These are phyloP conservation scores for Harlomillsia oculata DNA, from an alignment of 1,140 invertebrate species.

Conservation along the genomic window DNA sequence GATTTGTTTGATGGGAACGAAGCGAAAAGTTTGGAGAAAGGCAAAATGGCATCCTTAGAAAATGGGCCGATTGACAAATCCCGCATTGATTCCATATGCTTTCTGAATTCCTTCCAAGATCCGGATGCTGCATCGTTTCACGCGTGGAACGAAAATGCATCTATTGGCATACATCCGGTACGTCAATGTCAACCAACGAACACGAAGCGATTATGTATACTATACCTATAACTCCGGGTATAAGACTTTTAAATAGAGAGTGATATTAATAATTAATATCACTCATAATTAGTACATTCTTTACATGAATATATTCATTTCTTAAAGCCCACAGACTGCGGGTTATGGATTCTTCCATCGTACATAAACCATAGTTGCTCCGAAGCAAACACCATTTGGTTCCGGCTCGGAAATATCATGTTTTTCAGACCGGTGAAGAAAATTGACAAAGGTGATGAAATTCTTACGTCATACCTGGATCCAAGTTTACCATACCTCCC, in stretches of 20 bases:
- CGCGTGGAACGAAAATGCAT: too few relatives aligned
- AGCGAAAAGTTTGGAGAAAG: background rate
- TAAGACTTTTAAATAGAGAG: too few relatives aligned
- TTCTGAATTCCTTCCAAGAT: background rate
- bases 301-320: too few relatives aligned
- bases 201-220: too few relatives aligned
- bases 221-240: too few relatives aligned
- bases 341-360: constrained; percentile 9
- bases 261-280: too few relatives aligned
- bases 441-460: constrained; percentile 7
- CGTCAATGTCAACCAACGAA: too few relatives aligned
- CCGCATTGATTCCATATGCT: background rate
- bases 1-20: background rate
- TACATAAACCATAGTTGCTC: constrained; percentile 12
- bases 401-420: background rate
- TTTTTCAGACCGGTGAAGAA: background rate
- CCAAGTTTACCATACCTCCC: background rate
- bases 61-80: background rate
- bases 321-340: too few relatives aligned
- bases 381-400: background rate
- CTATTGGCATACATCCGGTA: too few relatives aligned
- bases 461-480: background rate
- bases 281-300: too few relatives aligned
- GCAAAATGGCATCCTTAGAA: background rate
- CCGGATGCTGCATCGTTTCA: background rate